A percentile compares a stretch with the other conserved stretches of the same genome.
phyloP scores from a whole-genome alignment of 1,140 invertebrate species.

The Pogonomyrmex barbatus region DNA sequence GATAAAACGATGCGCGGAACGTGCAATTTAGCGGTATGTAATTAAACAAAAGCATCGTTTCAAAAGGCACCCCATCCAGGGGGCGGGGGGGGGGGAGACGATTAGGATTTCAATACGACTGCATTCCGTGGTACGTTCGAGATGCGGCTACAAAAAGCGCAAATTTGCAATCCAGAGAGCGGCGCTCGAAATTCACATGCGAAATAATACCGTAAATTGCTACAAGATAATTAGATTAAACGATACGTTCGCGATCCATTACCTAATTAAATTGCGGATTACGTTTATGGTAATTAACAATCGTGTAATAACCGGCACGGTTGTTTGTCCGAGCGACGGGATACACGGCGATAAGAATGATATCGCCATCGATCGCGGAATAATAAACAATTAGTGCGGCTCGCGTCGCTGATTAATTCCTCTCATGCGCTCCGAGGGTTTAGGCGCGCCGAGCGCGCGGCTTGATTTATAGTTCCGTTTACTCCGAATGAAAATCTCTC shows the following conservation, averaged over 20 bases:
- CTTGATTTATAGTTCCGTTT: constrained; percentile 74
- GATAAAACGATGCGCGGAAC: constrained; percentile 39
- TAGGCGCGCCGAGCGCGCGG: constrained; percentile 36
- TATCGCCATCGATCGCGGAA: constrained; percentile 46
- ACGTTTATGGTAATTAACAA: constrained; percentile 58
- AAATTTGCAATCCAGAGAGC: constrained; percentile 24
- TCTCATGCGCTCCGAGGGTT: constrained; percentile 41
- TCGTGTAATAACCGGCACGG: constrained; percentile 18
- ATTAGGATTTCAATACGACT: constrained; percentile 58
- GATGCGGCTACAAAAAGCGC: constrained; percentile 36
- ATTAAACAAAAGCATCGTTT: constrained; percentile 59
- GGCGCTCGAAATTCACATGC: not conserved
- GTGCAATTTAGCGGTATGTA: constrained; percentile 47
- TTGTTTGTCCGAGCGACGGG: constrained; percentile 29
- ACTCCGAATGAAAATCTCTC: constrained; percentile 71
- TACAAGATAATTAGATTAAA: constrained; percentile 59
- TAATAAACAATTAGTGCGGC: constrained; percentile 55
- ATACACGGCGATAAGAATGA: constrained; percentile 35
- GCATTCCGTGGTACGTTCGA: constrained; percentile 34
- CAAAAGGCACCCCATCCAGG: constrained; percentile 30
- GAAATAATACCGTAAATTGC: constrained; percentile 57
- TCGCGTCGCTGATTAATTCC: constrained; percentile 68
- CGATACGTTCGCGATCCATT: constrained; percentile 59
- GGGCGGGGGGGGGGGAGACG: constrained; percentile 24
- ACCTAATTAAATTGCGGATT: constrained; percentile 58